phyloP scores from a whole-genome alignment of 2,113 vertebrate genomes.

The Tinamus guttatus region DNA sequence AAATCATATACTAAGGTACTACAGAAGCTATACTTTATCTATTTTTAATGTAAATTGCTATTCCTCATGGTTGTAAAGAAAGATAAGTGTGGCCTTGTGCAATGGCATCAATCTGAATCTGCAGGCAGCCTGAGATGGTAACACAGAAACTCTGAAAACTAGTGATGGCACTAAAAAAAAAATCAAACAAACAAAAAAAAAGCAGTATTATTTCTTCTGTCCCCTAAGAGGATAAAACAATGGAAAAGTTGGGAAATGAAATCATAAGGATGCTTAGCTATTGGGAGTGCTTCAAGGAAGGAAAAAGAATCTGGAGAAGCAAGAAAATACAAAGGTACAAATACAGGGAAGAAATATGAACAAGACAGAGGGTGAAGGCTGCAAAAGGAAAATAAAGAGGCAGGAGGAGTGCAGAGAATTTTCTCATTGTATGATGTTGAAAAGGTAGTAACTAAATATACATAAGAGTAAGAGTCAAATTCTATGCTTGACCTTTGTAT shows the following conservation, averaged over 20 bases:
- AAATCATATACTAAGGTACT: neutral
- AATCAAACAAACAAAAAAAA: neutral
- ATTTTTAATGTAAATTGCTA: constrained; percentile 6
- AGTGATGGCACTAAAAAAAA: neutral
- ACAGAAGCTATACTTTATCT: neutral
- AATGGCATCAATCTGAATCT: constrained; percentile 7
- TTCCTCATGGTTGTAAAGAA: neutral
- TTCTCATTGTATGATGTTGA: neutral
- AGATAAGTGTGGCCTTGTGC: neutral
- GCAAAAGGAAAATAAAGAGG: neutral
- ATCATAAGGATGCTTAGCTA: neutral
- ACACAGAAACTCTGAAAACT: neutral
- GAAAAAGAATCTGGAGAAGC: neutral
- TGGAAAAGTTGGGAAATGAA: neutral
- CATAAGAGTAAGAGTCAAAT: neutral
- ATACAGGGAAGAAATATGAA: neutral
- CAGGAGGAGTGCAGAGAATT: neutral
- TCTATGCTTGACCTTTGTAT: neutral
- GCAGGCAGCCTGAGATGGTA: neutral
- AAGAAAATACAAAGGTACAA: neutral
- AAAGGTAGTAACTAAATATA: neutral
- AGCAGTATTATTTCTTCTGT: neutral
- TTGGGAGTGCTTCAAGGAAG: neutral
- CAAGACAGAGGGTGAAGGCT: neutral
- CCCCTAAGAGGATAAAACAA: constrained; percentile 1